These are phyloP conservation scores for Ormyrus rosae DNA, from an alignment of 2,888 invertebrate species.

Conservation along the genomic window DNA sequence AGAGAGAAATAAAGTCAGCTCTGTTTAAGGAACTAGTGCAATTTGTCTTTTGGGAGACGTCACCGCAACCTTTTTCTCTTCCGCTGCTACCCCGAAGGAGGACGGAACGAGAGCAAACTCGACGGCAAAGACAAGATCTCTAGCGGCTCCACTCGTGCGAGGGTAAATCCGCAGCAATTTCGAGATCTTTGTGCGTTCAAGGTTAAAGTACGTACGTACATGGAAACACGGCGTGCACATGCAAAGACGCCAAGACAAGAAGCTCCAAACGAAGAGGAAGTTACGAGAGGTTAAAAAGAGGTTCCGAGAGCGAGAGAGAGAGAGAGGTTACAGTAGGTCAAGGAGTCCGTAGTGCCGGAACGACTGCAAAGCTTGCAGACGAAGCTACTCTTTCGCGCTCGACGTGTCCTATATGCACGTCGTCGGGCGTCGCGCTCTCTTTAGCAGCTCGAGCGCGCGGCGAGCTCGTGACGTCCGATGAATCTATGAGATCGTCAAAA, in stretches of 20 bases:
- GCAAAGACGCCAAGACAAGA: slow-evolving; percentile 4
- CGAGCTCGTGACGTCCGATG: too few relatives aligned
- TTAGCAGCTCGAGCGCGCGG: not conserved
- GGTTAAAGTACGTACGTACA: slow-evolving; percentile 7
- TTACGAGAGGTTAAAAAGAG: slow-evolving; percentile 12
- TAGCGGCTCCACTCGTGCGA: not conserved
- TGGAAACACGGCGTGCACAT: not conserved
- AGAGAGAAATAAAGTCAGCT: too few relatives aligned
- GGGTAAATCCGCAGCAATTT: slow-evolving; percentile 21
- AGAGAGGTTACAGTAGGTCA: slow-evolving; percentile 43
- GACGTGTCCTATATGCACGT: not conserved
- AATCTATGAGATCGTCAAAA: too few relatives aligned
- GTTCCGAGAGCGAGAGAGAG: not conserved
- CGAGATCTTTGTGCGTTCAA: slow-evolving; percentile 32
- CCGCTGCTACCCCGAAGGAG: not conserved
- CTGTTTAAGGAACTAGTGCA: too few relatives aligned
- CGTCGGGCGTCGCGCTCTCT: not conserved
- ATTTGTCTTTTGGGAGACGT: too few relatives aligned
- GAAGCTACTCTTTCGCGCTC: slow-evolving; percentile 14
- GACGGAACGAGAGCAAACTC: not conserved
- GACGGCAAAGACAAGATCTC: not conserved
- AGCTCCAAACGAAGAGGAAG: slow-evolving; percentile 41
- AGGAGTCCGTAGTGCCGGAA: slow-evolving; percentile 26
- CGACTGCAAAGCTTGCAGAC: slow-evolving; percentile 30
- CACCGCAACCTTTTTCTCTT: too few relatives aligned